Evolutionary conservation across 1,140 invertebrate species (phyloP).

Genomic region (Pristionchus pacificus): DNA sequence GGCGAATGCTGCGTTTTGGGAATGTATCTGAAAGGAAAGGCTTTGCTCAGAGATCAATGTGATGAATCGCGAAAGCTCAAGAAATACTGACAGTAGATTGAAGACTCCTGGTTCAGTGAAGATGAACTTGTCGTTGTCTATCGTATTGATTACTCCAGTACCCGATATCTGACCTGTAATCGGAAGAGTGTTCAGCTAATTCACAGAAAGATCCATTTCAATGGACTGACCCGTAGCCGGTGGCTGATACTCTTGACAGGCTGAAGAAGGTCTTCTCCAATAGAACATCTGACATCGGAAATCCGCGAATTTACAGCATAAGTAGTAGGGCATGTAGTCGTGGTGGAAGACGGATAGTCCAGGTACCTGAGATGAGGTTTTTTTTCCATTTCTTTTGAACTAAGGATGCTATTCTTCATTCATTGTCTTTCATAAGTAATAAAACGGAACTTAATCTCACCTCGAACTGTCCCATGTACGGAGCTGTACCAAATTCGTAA

Average conservation of each 20-base stretch:
- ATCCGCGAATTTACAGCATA: slow-evolving; percentile 56
- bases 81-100: slow-evolving; percentile 48
- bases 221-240: slow-evolving; percentile 45
- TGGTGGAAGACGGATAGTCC: slow-evolving; percentile 53
- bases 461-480: slow-evolving; percentile 54
- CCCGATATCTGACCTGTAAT: slow-evolving; percentile 36
- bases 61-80: no score
- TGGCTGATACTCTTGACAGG: slow-evolving; percentile 56
- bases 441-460: slow-evolving; percentile 19
- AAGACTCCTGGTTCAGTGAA: slow-evolving; percentile 57
- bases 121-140: slow-evolving; percentile 57
- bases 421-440: no score
- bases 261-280: slow-evolving; percentile 52
- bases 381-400: background rate
- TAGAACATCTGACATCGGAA: slow-evolving; percentile 57
- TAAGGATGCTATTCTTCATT: no score
- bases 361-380: slow-evolving; percentile 36
- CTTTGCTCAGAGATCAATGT: no score
- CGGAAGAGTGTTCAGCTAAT: slow-evolving; percentile 12
- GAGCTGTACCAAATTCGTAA: slow-evolving; percentile 54
- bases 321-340: slow-evolving; percentile 57
- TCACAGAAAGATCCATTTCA: background rate
- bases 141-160: slow-evolving; percentile 51
- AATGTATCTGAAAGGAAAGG: no score
- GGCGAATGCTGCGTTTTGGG: slow-evolving; percentile 50